These are phyloP conservation scores for Periphyllus acericola DNA, from an alignment of 2,888 invertebrate genomes.

Conservation along the genomic window DNA sequence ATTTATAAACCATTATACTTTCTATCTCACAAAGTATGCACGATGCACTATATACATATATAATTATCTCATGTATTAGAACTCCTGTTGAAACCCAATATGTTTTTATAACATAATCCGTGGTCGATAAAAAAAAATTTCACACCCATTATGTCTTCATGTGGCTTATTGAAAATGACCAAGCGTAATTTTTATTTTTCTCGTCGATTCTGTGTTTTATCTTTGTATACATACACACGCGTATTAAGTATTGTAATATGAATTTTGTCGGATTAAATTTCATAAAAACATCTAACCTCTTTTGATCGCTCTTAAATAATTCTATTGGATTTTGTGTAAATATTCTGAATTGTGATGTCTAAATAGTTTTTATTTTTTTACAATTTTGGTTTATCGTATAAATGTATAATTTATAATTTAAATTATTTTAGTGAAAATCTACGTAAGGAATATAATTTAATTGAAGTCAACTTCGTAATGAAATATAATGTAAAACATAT, in stretches of 20 bases:
- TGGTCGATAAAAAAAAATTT: slow-evolving; percentile 15
- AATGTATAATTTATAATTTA: not conserved
- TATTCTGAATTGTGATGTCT: too few species aligned
- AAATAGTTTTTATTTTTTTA: not conserved
- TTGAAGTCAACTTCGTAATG: not conserved
- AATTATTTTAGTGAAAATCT: too few species aligned
- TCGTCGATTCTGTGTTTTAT: not conserved
- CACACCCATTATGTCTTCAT: slow-evolving; percentile 25
- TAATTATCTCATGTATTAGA: not conserved
- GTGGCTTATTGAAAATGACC: slow-evolving; percentile 22
- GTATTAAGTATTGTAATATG: not conserved
- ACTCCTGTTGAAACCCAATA: slow-evolving; percentile 15
- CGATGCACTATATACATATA: not conserved
- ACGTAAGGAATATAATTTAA: not conserved
- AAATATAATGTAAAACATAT: not conserved
- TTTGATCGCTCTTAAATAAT: not conserved
- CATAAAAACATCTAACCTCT: not conserved
- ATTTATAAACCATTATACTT: not conserved
- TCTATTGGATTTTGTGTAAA: not conserved
- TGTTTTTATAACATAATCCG: not conserved
- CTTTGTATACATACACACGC: not conserved
- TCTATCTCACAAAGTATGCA: not conserved
- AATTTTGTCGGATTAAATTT: slow-evolving; percentile 19
- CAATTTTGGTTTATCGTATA: not conserved
- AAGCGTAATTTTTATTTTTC: slow-evolving; percentile 9